Evolutionary conservation across 2,888 invertebrate genomes (phyloP).

Genomic region (Napeogenes inachia): DNA sequence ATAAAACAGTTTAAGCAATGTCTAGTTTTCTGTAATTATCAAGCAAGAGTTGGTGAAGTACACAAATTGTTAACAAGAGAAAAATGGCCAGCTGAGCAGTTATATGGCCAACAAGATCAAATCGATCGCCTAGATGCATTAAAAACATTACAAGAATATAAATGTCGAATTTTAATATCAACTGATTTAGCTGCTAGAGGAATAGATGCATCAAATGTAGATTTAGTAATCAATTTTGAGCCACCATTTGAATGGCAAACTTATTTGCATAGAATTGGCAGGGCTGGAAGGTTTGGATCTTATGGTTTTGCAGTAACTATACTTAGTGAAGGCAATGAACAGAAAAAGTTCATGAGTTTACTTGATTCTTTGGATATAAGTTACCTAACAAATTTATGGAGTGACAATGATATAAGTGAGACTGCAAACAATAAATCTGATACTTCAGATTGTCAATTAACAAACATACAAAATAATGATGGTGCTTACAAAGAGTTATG

Average conservation of each 20-base stretch:
- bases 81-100: conserved; percentile 87
- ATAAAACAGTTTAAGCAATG: conserved; percentile 91
- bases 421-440: not conserved
- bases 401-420: conserved; percentile 33
- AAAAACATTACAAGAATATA: conserved; percentile 85
- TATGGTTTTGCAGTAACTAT: conserved; percentile 88
- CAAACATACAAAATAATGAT: conserved; percentile 15
- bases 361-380: conserved; percentile 75
- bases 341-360: conserved; percentile 74
- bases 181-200: conserved; percentile 96
- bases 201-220: conserved; percentile 94
- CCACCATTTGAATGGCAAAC: conserved; percentile 87
- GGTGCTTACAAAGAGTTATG: conserved; percentile 37
- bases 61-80: conserved; percentile 82
- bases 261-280: conserved; percentile 95
- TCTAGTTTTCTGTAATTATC: conserved; percentile 93
- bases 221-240: conserved; percentile 95
- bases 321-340: conserved; percentile 81
- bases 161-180: conserved; percentile 90
- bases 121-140: conserved; percentile 85
- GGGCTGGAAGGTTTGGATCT: conserved; percentile 96
- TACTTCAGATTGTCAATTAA: not conserved
- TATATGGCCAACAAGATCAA: conserved; percentile 90
- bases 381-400: conserved; percentile 50
- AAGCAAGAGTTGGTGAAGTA: conserved; percentile 88